phyloP scores from a whole-genome alignment of 2,113 vertebrate species.

The Hydropotes inermis region DNA sequence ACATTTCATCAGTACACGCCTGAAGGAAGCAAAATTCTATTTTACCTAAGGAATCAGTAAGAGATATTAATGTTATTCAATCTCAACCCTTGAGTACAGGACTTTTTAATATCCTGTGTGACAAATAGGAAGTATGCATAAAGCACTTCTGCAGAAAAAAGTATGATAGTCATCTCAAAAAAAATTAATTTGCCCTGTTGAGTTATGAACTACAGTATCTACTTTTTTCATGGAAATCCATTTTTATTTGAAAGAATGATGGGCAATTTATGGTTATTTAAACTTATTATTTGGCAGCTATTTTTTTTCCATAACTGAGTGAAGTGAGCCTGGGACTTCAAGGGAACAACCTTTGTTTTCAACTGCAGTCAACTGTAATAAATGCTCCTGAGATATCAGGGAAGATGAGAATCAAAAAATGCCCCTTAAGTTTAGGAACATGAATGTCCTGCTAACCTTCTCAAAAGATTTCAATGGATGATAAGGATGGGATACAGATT shows the following conservation, averaged over 20 bases:
- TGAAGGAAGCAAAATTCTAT: not conserved
- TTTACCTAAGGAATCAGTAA: not conserved
- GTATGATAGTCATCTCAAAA: not conserved
- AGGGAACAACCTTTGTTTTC: conserved; percentile 4
- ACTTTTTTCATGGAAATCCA: not conserved
- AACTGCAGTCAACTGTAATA: not conserved
- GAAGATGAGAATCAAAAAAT: not conserved
- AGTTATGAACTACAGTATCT: not conserved
- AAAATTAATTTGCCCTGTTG: not conserved
- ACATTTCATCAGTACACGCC: not conserved
- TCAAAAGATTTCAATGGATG: not conserved
- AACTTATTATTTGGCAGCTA: not conserved
- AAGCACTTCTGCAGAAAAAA: not conserved
- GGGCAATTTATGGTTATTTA: not conserved
- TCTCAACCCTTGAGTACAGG: not conserved
- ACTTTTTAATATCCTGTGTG: not conserved
- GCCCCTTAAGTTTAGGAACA: not conserved
- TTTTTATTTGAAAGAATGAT: not conserved
- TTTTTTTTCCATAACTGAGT: not conserved
- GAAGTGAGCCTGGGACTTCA: not conserved
- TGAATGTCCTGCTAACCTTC: not conserved
- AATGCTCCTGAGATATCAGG: not conserved
- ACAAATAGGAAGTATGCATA: not conserved
- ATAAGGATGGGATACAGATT: not conserved
- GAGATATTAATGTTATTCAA: conserved; percentile 1